Conservation (phyloP, 2,113 vertebrate genomes). For the Uria aalge region DNA sequence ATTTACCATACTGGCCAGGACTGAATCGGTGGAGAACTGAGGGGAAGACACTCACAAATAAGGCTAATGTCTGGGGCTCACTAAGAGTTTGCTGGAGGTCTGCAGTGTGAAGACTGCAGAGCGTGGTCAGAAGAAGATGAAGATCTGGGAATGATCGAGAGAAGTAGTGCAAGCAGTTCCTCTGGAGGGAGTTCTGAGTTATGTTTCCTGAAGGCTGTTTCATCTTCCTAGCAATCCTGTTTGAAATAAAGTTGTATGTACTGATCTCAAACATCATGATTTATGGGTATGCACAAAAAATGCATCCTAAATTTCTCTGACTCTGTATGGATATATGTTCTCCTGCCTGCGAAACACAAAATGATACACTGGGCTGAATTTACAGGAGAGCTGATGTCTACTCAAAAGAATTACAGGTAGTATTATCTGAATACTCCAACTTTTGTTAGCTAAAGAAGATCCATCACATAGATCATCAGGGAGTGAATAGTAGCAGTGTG, state of each 20-base stretch:
- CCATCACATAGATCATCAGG: neutral
- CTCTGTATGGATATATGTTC: neutral
- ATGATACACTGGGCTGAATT: neutral
- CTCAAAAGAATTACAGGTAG: neutral
- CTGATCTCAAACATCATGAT: neutral
- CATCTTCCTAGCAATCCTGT: neutral
- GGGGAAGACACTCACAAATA: neutral
- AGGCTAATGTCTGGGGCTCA: neutral
- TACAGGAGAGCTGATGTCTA: neutral
- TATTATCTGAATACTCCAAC: neutral
- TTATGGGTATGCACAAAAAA: neutral
- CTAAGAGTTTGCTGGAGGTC: neutral
- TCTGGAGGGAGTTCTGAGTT: neutral
- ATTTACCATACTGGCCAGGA: neutral
- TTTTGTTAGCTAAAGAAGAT: neutral
- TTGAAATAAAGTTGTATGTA: neutral
- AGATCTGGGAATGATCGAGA: neutral
- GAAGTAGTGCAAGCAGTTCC: neutral
- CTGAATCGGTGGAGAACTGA: neutral
- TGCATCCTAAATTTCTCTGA: neutral
- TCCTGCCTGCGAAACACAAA: neutral
- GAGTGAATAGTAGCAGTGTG: neutral
- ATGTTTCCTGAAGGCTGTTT: neutral
- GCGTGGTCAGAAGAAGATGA: neutral
- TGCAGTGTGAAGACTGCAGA: neutral